These are phyloP conservation scores for Daktulosphaira vitifoliae DNA, from an alignment of 1,140 invertebrate genomes.

Conservation along the genomic window DNA sequence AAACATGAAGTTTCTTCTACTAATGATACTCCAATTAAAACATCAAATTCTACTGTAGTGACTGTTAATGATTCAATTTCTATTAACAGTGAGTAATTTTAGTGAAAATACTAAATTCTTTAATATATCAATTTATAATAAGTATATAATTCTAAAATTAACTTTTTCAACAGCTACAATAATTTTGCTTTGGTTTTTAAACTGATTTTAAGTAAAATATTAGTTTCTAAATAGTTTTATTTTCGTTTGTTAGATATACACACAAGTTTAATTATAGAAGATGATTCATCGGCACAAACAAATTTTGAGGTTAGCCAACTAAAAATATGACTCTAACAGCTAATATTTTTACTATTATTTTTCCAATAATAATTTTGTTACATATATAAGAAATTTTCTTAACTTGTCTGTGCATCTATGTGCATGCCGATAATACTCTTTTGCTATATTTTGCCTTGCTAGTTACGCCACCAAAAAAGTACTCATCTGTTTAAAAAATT, in stretches of 20 bases:
- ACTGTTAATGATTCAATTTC: slow-evolving; percentile 19
- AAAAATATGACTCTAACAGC: slow-evolving; percentile 11
- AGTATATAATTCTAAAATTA: no score
- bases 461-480: no score
- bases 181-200: no score
- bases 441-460: slow-evolving; percentile 12
- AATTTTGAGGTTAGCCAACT: slow-evolving; percentile 25
- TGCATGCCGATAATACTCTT: slow-evolving; percentile 1
- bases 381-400: slow-evolving; percentile 6
- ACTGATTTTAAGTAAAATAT: slow-evolving; percentile 5
- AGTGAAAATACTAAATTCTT: neutral
- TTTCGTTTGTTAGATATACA: slow-evolving; percentile 30
- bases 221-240: slow-evolving; percentile 28
- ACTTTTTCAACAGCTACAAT: no score
- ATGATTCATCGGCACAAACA: slow-evolving; percentile 19
- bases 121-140: no score
- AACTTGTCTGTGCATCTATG: slow-evolving; percentile 14
- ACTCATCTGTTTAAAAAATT: no score
- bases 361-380: neutral
- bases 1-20: slow-evolving; percentile 21
- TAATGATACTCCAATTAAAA: slow-evolving; percentile 11
- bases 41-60: slow-evolving; percentile 27
- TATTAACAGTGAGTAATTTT: slow-evolving; percentile 16
- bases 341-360: neutral
- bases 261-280: slow-evolving; percentile 31